Base-by-base conservation (phyloP, 2,797 vertebrate species). In the Linurgus olivaceus region DNA sequence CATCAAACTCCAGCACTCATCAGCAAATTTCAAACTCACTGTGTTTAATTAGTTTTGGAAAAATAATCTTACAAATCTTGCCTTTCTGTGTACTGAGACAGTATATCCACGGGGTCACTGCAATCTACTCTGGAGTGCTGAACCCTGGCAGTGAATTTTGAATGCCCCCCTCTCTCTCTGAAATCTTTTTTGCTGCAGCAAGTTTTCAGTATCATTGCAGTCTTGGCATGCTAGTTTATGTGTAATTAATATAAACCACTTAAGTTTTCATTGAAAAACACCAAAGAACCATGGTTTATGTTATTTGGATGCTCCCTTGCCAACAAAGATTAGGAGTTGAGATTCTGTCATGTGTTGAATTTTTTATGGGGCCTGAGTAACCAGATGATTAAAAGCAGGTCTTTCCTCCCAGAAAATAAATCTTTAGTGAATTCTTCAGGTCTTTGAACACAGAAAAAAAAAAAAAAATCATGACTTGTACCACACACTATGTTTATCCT, bases 341-440 rank as follows among this genome's bases (percentile, higher is more conserved):
- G 23, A 15, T 76, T 95, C 79, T 94, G 68, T 81, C 84, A 94
- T 74, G 62, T n/a, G 33, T 1, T 86, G 37, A 77, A 45, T 33
- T 73, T 59, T 96, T 97, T 94, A 93, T 75, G 80, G 68, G 24
- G 63, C 35, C 29, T 44, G 35, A 94, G n/a, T 68, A 85, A 91
- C 42, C 37, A 82, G 51, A 96, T 91, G 57, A 97, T 80, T 73
- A 94, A 96, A 97, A 96, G 23, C 86, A 97, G 81, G n/a, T 40
- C 45, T 92, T 92, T 54, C 18, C 55, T 92, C 45, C 26, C 45
- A 62, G 61, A 87, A 33, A 80, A 93, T 88, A 84, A 96, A 94
- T 93, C 57, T 86, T 88, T 51, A 51, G 29, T 66, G 47, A 31
- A 75, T 82, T 87, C 47, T 91, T 90, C 2, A 21, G 28, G 54